Evolutionary conservation across 1,140 invertebrate species (phyloP), one percentile per base, ranked within the genome.

Genomic region (Antheraea pernyi): DNA sequence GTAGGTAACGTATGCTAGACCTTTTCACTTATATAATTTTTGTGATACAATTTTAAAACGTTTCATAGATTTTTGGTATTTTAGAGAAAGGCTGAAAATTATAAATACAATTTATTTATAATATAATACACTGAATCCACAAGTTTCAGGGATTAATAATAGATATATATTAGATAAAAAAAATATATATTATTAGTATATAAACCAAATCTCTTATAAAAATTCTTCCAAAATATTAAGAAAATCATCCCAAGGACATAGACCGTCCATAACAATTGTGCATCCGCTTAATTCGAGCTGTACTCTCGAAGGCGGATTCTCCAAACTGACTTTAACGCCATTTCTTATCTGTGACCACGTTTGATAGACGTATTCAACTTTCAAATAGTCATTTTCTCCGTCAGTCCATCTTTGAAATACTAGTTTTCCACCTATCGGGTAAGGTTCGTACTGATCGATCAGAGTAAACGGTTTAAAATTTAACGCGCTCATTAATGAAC

Each of bases 341-440:
- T 85, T 64, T 67, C 86, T 82, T 22, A 90, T 60, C 61, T 90
- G 88, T 9, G 79, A 67, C 19, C 69, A 78, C 0, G 78, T 80
- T 71, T 83, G 83, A 77, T 91, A 91, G 7, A 91, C 71, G 74
- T 85, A 91, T 59, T 84, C 68, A 7, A 90, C 70, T 79, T 87
- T 88, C 19, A 91, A 75, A 59, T 83, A 85, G 59, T 80, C 68
- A 22, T 70, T 63, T 16, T 73, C 53, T n/a, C 65, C 65, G 67
- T 85, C 75, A 9, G 69, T 68, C 86, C 83, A 91, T 61, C 85
- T 91, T 75, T 91, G 81, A 69, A 91, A 89, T 7, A 91, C 82
- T 9, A 91, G 22, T 69, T 89, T 89, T n/a, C 88, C 87, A 9
- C 88, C 86, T 19, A 90, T 76, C 0, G 89, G 89, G 16, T 78